phyloP scores from a whole-genome alignment of 1,140 invertebrate genomes.

The Tetragonula clypearis region DNA sequence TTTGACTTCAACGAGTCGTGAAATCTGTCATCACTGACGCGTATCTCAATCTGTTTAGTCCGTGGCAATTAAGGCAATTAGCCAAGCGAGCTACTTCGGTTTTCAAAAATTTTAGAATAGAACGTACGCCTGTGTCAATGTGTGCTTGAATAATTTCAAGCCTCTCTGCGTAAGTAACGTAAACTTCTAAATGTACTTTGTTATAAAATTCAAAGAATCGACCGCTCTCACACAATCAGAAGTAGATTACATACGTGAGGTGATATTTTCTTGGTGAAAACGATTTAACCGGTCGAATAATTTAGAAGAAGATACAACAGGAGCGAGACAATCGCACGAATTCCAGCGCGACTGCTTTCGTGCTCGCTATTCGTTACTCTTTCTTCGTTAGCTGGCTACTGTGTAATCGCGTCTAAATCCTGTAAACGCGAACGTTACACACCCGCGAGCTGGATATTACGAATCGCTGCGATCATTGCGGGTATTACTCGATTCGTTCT shows the following conservation, averaged over 20 bases:
- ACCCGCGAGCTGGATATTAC: slow-evolving; percentile 12
- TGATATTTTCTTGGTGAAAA: slow-evolving; percentile 23
- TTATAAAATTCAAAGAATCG: not conserved
- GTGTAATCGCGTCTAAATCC: slow-evolving; percentile 42
- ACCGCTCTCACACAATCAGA: not conserved
- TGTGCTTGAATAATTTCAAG: no score
- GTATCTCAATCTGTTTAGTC: not conserved
- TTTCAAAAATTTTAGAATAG: not conserved
- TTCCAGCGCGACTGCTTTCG: slow-evolving; percentile 57
- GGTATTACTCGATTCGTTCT: slow-evolving; percentile 50
- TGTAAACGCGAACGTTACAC: slow-evolving; percentile 58
- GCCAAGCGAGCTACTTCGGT: no score
- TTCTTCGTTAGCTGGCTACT: slow-evolving; percentile 14
- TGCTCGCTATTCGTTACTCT: slow-evolving; percentile 37
- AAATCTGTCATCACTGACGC: not conserved
- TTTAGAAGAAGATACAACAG: slow-evolving; percentile 17
- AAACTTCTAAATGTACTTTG: no score
- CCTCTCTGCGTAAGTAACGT: no score
- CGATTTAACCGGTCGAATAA: not conserved
- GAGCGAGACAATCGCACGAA: slow-evolving; percentile 51
- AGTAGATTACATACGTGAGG: not conserved
- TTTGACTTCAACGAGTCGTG: not conserved
- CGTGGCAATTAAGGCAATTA: not conserved
- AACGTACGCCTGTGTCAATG: not conserved
- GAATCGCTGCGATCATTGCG: slow-evolving; percentile 32